Evolutionary conservation across 35 echinoderm and acorn worm genomes (phyloP).

Genomic region (Hemicentrotus pulcherrimus): DNA sequence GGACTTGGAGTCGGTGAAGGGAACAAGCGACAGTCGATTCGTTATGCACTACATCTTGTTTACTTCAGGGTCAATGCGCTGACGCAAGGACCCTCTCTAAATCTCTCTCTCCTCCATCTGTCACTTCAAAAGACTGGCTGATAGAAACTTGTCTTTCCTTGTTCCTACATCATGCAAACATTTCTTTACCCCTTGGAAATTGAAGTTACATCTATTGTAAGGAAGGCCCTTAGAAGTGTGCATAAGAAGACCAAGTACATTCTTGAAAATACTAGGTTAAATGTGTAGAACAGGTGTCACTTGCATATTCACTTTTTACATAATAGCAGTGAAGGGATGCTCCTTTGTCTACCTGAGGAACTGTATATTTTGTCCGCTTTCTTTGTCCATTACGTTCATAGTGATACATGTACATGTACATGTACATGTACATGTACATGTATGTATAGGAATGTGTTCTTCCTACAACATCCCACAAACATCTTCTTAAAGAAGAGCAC

Average conservation of each 20-base stretch:
- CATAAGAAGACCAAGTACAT: no score
- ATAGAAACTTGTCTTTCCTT: background rate
- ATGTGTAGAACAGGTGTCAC: no score
- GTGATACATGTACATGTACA: no score
- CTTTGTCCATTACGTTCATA: no score
- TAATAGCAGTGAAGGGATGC: no score
- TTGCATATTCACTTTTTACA: no score
- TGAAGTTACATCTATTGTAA: background rate
- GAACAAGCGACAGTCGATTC: background rate
- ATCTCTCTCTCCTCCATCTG: background rate
- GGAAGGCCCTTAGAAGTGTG: no score
- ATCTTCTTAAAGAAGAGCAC: no score
- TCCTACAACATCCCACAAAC: no score
- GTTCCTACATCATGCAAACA: background rate
- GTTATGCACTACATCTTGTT: background rate
- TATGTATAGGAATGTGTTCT: background rate
- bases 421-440: background rate
- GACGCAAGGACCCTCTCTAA: background rate
- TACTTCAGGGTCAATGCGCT: conserved; percentile 16
- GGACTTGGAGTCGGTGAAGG: background rate
- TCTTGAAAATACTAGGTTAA: no score
- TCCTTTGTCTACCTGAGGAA: no score
- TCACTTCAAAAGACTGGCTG: background rate
- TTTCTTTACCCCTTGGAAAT: background rate
- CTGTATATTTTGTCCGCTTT: no score